These are phyloP conservation scores for Carduelis carduelis DNA, from an alignment of 2,797 vertebrate species.

Conservation along the genomic window DNA sequence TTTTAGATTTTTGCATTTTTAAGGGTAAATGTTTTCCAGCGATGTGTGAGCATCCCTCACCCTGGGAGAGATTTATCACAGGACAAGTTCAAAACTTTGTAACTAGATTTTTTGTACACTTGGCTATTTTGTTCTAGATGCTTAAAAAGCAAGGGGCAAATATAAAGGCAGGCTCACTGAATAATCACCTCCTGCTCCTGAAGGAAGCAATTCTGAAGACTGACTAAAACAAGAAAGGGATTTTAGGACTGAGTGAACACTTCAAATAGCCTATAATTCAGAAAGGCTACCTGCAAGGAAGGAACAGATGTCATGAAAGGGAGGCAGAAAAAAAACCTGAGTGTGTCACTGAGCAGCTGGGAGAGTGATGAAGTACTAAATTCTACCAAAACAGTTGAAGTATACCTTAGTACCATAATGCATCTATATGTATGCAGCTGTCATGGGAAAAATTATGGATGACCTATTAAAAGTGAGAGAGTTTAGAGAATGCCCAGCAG, in stretches of 20 bases:
- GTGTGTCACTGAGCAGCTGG: not conserved
- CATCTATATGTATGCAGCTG: constrained; percentile 20
- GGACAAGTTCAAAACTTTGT: not conserved
- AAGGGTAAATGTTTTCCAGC: not conserved
- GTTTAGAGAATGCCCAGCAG: not conserved
- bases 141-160: not conserved
- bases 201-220: not conserved
- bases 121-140: not conserved
- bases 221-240: not conserved
- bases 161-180: not conserved
- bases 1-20: not conserved
- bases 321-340: not conserved
- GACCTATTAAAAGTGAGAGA: constrained; percentile 21
- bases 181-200: not conserved
- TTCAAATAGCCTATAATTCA: not conserved
- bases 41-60: not conserved
- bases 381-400: not conserved
- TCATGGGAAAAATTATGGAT: constrained; percentile 26
- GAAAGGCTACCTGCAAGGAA: not conserved
- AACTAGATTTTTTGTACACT: not conserved
- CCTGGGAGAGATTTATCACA: not conserved
- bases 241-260: not conserved
- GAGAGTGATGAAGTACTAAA: constrained; percentile 2
- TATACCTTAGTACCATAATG: not conserved
- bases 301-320: not conserved